phyloP scores from a whole-genome alignment of 2,113 vertebrate species.

The Ciconia stormi region DNA sequence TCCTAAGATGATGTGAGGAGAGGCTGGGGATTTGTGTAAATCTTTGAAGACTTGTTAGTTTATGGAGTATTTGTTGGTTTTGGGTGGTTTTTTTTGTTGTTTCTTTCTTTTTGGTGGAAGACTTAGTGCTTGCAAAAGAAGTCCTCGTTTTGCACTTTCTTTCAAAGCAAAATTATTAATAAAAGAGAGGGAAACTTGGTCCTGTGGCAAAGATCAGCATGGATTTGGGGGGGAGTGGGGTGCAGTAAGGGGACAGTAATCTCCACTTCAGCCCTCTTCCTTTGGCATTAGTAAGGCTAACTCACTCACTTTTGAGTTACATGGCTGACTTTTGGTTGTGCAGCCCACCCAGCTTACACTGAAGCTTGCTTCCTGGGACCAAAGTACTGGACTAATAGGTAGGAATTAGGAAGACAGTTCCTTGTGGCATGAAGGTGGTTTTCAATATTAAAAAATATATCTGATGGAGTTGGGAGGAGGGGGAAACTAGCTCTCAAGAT shows the following conservation, averaged over 20 bases:
- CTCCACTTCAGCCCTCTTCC: background rate
- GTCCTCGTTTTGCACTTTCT: background rate
- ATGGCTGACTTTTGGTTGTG: background rate
- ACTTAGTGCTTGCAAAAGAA: background rate
- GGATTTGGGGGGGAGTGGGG: fast-evolving
- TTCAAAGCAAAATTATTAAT: background rate
- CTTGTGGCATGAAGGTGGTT: background rate
- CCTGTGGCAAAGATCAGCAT: background rate
- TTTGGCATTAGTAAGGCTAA: background rate
- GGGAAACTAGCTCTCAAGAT: background rate
- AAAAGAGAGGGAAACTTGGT: background rate
- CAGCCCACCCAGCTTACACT: background rate
- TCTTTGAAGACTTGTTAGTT: background rate
- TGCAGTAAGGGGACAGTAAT: background rate
- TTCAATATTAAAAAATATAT: background rate
- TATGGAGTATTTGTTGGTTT: background rate
- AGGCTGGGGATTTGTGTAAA: background rate
- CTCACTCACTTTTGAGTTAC: background rate
- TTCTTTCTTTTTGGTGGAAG: background rate
- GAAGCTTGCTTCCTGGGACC: background rate
- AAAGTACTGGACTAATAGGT: background rate
- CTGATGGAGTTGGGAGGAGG: background rate
- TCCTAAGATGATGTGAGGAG: background rate
- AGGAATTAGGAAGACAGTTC: background rate
- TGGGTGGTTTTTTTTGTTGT: background rate